A percentile compares a stretch with the other conserved stretches of the same genome.
Evolutionary conservation across 2,888 invertebrate genomes (phyloP).

Genomic region (Oasisia sp.): DNA sequence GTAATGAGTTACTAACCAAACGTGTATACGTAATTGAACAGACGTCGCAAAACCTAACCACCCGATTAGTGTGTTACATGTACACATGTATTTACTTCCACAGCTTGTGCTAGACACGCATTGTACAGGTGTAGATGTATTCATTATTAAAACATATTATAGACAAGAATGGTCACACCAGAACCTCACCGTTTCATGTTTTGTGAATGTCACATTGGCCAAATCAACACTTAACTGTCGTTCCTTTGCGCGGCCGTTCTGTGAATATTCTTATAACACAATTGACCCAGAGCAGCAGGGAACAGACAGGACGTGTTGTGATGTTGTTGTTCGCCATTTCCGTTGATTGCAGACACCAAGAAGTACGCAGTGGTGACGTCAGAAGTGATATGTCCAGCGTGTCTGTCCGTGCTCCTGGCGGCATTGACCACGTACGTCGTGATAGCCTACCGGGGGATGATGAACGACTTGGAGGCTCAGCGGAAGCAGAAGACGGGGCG

Average conservation of each 20-base stretch:
- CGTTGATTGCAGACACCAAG: background rate
- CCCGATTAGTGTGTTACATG: background rate
- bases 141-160: background rate
- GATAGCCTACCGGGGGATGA: background rate
- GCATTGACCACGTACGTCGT: background rate
- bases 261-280: too few relatives aligned
- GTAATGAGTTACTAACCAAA: too few relatives aligned
- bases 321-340: background rate
- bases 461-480: background rate
- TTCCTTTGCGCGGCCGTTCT: too few relatives aligned
- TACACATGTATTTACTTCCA: background rate
- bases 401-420: background rate
- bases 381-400: background rate
- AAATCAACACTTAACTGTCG: too few relatives aligned
- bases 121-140: background rate
- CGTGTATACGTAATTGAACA: too few relatives aligned
- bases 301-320: background rate
- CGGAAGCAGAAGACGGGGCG: background rate
- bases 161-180: background rate
- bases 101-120: background rate
- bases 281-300: background rate
- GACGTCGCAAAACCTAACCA: background rate
- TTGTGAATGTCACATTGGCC: too few relatives aligned
- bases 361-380: background rate
- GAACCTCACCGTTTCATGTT: too few relatives aligned